Conservation (phyloP, 2,797 vertebrate genomes). For the Tokudaia tokunoshimensis region DNA sequence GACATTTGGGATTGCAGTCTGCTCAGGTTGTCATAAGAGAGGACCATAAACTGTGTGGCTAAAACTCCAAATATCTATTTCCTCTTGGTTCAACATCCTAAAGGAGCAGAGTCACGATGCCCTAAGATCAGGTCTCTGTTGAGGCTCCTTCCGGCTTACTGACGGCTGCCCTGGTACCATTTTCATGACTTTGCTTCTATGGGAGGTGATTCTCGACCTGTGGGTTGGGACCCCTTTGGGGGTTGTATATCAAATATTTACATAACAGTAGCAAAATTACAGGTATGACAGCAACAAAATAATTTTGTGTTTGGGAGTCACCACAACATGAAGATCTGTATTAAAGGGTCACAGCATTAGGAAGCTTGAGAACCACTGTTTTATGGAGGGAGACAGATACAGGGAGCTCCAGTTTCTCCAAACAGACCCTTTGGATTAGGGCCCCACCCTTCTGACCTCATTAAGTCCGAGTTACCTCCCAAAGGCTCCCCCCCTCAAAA, state of each 20-base stretch:
- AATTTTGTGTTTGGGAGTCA: background rate
- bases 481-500: background rate
- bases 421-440: background rate
- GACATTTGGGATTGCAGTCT: background rate
- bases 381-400: background rate
- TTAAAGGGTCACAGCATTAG: background rate
- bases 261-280: background rate
- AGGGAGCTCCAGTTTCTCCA: background rate
- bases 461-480: background rate
- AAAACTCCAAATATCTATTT: background rate
- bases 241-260: background rate
- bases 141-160: background rate
- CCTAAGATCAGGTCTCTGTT: background rate
- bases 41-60: background rate
- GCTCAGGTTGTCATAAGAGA: background rate
- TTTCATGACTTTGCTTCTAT: background rate
- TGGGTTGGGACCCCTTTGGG: background rate
- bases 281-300: background rate
- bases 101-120: background rate
- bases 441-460: background rate
- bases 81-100: background rate
- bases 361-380: background rate
- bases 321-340: background rate
- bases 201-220: background rate
- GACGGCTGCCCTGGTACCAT: background rate